Evolutionary conservation across 2,888 invertebrate species (phyloP).

Genomic region (Acleris holmiana): DNA sequence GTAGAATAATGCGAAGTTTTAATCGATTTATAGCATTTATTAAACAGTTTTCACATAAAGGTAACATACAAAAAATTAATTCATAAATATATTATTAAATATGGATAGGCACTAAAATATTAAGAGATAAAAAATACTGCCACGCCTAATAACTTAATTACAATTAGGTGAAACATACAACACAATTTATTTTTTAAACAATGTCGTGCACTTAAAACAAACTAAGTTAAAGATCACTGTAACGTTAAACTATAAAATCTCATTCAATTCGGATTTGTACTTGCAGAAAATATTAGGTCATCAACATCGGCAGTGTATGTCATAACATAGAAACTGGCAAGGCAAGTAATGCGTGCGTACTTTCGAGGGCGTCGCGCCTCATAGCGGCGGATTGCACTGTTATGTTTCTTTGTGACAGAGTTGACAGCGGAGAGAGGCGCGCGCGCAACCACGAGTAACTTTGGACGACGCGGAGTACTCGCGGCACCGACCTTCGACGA

Average conservation of each 20-base stretch:
- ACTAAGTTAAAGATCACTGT: conserved; percentile 81
- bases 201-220: conserved; percentile 81
- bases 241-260: conserved; percentile 82
- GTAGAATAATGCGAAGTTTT: conserved; percentile 79
- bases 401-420: conserved; percentile 79
- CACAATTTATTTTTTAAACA: conserved; percentile 79
- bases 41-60: conserved; percentile 81
- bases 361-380: conserved; percentile 59
- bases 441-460: conserved; percentile 21
- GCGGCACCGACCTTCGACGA: conserved; percentile 9
- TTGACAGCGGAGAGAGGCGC: conserved; percentile 74
- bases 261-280: conserved; percentile 84
- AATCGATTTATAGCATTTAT: conserved; percentile 80
- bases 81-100: conserved; percentile 76
- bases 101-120: conserved; percentile 75
- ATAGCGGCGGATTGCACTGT: conserved; percentile 50
- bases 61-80: conserved; percentile 79
- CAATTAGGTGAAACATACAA: conserved; percentile 82
- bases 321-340: conserved; percentile 83
- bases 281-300: conserved; percentile 79
- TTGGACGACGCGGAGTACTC: conserved; percentile 3
- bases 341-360: conserved; percentile 81
- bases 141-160: conserved; percentile 79
- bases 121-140: conserved; percentile 75
- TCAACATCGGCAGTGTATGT: conserved; percentile 76